Conservation (phyloP, 1,140 invertebrate species). For the Heliconius himera region DNA sequence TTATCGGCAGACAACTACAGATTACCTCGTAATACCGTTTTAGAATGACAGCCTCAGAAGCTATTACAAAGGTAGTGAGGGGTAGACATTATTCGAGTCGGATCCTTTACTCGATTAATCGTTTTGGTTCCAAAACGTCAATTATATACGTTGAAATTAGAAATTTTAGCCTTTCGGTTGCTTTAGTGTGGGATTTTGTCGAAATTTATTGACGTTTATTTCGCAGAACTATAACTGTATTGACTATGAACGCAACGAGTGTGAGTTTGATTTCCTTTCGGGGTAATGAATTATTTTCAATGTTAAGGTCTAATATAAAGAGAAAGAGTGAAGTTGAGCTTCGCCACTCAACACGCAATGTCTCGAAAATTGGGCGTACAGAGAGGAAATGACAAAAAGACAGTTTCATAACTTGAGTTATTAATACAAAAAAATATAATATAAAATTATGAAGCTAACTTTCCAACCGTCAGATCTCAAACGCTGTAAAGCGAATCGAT, state of each 20-base stretch:
- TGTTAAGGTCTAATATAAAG: too few relatives aligned
- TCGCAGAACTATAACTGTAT: neutral
- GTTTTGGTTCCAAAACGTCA: conserved; percentile 9
- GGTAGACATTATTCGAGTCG: conserved; percentile 11
- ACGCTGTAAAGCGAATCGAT: neutral
- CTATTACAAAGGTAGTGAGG: conserved; percentile 22
- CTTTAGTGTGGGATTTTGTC: neutral
- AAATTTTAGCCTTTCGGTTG: neutral
- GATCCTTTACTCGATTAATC: conserved; percentile 5
- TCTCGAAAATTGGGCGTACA: too few relatives aligned
- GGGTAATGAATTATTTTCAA: too few relatives aligned
- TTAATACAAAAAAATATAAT: neutral
- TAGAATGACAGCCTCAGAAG: conserved; percentile 23
- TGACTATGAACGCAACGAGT: too few relatives aligned
- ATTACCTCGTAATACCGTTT: conserved; percentile 24
- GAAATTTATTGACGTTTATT: neutral
- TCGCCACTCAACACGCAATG: too few relatives aligned
- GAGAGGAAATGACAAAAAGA: too few relatives aligned
- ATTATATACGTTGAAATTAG: conserved; percentile 1
- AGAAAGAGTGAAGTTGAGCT: too few relatives aligned
- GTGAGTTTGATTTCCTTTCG: neutral
- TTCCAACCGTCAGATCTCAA: neutral
- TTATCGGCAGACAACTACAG: conserved; percentile 24
- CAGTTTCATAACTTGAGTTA: neutral
- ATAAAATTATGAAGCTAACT: neutral